phyloP scores from a whole-genome alignment of 2,113 vertebrate genomes.

The Neomonachus schauinslandi region DNA sequence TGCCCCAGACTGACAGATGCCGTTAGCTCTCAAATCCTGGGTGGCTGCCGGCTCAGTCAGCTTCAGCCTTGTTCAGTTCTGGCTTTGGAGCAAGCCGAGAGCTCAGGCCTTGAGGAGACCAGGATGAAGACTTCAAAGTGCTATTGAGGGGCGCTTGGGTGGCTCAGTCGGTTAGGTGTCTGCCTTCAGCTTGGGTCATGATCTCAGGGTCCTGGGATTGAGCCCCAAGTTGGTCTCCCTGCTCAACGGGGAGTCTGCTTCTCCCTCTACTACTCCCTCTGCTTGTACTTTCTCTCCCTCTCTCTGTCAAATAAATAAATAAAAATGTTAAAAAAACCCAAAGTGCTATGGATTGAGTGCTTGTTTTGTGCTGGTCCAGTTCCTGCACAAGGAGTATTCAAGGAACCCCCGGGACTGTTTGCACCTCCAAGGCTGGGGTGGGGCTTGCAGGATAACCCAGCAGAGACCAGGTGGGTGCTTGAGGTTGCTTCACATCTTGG shows the following conservation, averaged over 20 bases:
- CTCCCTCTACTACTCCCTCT: no score
- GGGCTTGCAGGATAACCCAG: accelerated
- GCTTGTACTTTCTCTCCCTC: no score
- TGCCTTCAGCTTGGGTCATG: no score
- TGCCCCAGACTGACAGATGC: no score
- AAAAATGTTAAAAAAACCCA: no score
- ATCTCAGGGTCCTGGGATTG: no score
- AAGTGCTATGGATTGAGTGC: accelerated
- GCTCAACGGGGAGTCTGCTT: no score
- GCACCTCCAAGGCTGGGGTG: background rate
- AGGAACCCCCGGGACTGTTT: background rate
- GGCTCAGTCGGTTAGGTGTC: no score
- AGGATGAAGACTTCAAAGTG: accelerated
- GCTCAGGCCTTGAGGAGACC: background rate
- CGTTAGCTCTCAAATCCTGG: background rate
- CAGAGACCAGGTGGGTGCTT: background rate
- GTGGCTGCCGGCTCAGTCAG: background rate
- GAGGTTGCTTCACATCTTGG: background rate
- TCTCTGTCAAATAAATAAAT: no score
- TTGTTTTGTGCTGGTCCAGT: accelerated
- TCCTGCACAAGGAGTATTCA: accelerated
- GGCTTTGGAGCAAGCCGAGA: no score
- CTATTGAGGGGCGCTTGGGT: background rate
- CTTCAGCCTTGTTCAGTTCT: no score
- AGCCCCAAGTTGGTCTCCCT: no score